Evolutionary conservation across 2,888 invertebrate genomes (phyloP), one percentile per base, ranked within the genome.

Genomic region (Xanthorhoe designata): DNA sequence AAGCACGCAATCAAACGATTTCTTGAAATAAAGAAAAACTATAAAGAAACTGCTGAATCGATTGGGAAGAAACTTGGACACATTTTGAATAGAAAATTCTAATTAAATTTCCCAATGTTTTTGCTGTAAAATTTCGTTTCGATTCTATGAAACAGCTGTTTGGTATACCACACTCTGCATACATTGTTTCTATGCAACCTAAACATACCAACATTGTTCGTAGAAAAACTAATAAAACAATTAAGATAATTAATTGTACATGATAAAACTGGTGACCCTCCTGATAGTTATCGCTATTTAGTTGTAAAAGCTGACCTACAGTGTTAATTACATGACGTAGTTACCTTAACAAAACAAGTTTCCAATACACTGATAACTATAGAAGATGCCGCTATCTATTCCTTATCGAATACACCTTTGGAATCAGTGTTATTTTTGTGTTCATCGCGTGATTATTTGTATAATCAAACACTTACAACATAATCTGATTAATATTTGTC

Each of bases 161-260:
- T n/a, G n/a, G n/a, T n/a, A n/a, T n/a, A n/a, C 5, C 24, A 24
- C 24, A 24, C 24, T 32, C 5, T 24, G 24, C 24, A 2, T 32
- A 32, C 5, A 32, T 7, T 32, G 32, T 32, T 32, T 32, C 32
- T 7, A 7, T 32, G 6, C 32, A 6, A 32, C 32, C 32, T 32
- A 24, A 35, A 42, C 10, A 38, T 38, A 38, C 8, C 35, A 53
- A 61, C 53, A 53, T 53, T 61, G 32, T 53, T 53, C 45, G 17
- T 45, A 50, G 6, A 60, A 52, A 29, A 8, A 38, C 24, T 42
- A 59, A 60, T 60, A 52, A 51, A 60, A 60, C 24, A 60, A 17
- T 19, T 45, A 60, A 17, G 32, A 53, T 60, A 45, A 60, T n/a
- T 32, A 61, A 61, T 50, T 17, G 8, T 42, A 42, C 38, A 35